Conservation (phyloP, 2,113 vertebrate species). For the Gymnogyps californianus region DNA sequence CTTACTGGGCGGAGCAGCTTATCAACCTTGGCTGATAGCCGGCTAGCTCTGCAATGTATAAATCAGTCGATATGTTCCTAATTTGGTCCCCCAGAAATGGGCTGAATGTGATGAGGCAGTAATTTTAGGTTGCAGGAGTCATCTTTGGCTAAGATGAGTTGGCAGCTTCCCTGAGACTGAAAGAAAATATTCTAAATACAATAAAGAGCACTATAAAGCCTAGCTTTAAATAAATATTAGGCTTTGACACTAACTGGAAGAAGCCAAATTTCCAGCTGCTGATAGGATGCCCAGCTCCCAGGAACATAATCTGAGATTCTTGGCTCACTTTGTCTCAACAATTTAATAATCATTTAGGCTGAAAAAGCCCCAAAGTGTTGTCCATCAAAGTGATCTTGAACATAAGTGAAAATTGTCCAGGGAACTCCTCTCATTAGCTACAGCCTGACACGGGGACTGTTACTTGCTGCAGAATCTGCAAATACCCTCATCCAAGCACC, state of each 20-base stretch:
- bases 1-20: not conserved
- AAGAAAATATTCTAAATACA: not conserved
- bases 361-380: not conserved
- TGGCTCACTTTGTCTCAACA: not conserved
- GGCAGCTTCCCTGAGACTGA: not conserved
- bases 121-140: not conserved
- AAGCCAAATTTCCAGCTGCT: not conserved
- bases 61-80: not conserved
- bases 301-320: not conserved
- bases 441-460: not conserved
- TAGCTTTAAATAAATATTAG: constrained; percentile 11
- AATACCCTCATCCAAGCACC: not conserved
- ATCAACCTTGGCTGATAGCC: not conserved
- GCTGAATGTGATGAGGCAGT: not conserved
- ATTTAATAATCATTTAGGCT: not conserved
- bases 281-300: not conserved
- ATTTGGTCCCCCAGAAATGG: not conserved
- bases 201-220: not conserved
- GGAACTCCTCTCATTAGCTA: not conserved
- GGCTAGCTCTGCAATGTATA: not conserved
- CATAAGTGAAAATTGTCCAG: not conserved
- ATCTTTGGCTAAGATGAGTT: not conserved
- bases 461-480: not conserved
- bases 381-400: not conserved
- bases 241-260: not conserved